Conservation (phyloP, 1,140 invertebrate species). For the Coptotermes formosanus region DNA sequence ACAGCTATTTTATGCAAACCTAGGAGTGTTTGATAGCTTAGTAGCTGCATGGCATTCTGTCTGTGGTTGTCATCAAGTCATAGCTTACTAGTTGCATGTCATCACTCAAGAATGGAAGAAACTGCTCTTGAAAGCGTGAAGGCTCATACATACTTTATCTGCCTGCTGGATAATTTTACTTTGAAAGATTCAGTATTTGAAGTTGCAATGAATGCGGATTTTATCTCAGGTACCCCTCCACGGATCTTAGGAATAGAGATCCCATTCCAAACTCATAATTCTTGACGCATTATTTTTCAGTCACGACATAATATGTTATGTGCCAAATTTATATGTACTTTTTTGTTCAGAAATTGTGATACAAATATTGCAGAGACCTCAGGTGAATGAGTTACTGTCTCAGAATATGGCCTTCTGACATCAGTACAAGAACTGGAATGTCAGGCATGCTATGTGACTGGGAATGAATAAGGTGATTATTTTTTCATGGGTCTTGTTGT, state of each 20-base stretch:
- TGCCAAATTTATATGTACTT: not conserved
- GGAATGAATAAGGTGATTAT: not conserved
- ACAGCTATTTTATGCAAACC: too few relatives aligned
- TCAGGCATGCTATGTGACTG: not conserved
- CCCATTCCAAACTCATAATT: not conserved
- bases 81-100: too few relatives aligned
- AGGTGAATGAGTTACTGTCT: not conserved
- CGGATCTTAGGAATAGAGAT: not conserved
- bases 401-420: not conserved
- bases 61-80: too few relatives aligned
- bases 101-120: too few relatives aligned
- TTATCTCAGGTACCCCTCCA: not conserved
- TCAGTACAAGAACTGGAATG: not conserved
- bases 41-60: too few relatives aligned
- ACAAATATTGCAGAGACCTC: constrained; percentile 10
- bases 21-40: too few relatives aligned
- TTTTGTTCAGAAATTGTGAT: not conserved
- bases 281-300: not conserved
- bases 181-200: too few relatives aligned
- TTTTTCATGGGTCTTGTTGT: not conserved
- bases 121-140: too few relatives aligned
- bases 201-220: not conserved
- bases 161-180: too few relatives aligned
- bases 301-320: not conserved
- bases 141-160: too few relatives aligned